Conservation (phyloP, 1,140 invertebrate species). For the Eriosoma lanigerum region DNA sequence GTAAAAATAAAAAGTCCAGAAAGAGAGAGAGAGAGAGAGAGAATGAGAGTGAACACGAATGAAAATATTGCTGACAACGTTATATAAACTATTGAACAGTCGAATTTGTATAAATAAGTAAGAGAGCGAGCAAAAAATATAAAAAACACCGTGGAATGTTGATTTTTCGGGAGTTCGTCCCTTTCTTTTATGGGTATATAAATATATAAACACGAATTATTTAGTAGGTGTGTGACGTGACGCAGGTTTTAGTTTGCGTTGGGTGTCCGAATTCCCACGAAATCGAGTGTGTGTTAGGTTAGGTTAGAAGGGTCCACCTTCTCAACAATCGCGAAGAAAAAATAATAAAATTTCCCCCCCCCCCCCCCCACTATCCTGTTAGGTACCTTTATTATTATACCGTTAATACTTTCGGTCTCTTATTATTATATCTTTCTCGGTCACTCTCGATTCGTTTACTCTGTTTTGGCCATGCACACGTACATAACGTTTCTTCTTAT, state of each 20-base stretch:
- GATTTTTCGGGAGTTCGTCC: background rate
- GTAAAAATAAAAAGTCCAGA: background rate
- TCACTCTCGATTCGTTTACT: no score
- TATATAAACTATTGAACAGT: background rate
- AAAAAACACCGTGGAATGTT: background rate
- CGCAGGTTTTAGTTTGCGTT: background rate
- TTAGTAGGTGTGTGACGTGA: constrained; percentile 34
- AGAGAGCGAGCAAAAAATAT: background rate
- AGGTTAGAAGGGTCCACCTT: no score
- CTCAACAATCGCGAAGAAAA: background rate
- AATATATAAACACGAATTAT: constrained; percentile 30
- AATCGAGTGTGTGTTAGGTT: no score
- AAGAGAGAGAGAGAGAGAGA: background rate
- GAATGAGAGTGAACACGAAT: background rate
- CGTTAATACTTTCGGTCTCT: no score
- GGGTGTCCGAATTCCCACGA: constrained; percentile 47
- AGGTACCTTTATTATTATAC: no score
- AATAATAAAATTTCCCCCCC: constrained; percentile 21
- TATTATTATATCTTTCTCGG: no score
- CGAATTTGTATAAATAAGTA: constrained; percentile 16
- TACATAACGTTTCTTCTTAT: no score
- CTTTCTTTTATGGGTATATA: background rate
- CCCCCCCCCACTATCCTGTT: no score
- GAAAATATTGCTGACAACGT: background rate
- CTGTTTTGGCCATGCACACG: no score